A percentile compares a stretch with the other conserved stretches of the same genome.
phyloP scores from a whole-genome alignment of 2,797 vertebrate genomes.

The Phoebastria nigripes region DNA sequence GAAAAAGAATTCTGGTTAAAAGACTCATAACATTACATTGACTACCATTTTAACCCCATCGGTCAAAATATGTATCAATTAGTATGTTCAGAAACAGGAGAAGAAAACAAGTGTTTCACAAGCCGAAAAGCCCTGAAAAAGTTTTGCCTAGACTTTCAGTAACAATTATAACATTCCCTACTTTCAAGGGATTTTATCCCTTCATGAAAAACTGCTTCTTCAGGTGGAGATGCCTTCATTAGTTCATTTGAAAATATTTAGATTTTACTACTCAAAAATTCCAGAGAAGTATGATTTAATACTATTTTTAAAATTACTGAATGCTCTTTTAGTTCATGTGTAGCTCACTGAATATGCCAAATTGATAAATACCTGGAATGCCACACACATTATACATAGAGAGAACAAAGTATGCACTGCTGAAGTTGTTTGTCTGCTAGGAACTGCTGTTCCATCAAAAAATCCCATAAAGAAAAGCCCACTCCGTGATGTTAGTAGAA shows the following conservation, averaged over 20 bases:
- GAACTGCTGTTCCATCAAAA: neutral
- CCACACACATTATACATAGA: neutral
- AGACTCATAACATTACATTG: neutral
- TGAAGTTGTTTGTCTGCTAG: neutral
- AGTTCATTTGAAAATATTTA: neutral
- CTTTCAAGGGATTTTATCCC: neutral
- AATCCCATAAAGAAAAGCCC: neutral
- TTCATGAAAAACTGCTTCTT: neutral
- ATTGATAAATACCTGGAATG: neutral
- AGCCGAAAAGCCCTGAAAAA: neutral
- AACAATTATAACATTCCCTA: neutral
- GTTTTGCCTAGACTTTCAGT: neutral
- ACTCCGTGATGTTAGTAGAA: neutral
- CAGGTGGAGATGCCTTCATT: neutral
- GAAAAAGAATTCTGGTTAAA: neutral
- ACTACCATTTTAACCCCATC: neutral
- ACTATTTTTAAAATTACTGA: neutral
- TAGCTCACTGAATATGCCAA: neutral
- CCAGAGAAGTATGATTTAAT: neutral
- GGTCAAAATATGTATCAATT: neutral
- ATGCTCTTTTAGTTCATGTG: neutral
- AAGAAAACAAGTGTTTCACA: neutral
- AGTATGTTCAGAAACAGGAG: neutral
- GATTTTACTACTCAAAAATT: neutral
- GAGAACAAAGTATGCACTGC: neutral